Base-by-base conservation (phyloP, 2,888 invertebrate species). In the Cordilura impudica region DNA sequence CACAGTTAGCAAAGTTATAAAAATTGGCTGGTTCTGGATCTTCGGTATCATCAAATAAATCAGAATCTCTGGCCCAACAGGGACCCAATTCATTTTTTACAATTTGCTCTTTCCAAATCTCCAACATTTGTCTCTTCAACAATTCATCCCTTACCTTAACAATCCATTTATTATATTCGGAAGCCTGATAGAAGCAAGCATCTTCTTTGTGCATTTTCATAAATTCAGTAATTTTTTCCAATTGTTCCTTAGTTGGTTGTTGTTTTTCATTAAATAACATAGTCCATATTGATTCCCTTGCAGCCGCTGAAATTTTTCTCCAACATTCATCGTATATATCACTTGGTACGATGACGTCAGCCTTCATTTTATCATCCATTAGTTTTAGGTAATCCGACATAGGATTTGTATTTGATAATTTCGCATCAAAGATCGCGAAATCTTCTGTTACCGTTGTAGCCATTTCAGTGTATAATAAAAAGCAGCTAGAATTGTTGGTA, bases 181-280 rank as follows among this genome's bases (percentile, higher is more conserved):
- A 84, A 0, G 90, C 87, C 7, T 82, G 83, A 61, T 84, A 84
- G 56, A 85, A 87, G 66, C 87, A 84, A 0, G 90, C 87, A 74
- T 89, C 87, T 4, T 93, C 93, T 29, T 85, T 87, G 65, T 86
- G 83, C 23, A 82, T 83, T 12, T 82, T 78, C 4, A 88, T 63
- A 8, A 89, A 66, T 0, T 86, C 84, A 1, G 80, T 71, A 0
- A 87, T 87, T 16, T 67, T 79, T 16, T 67, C 18, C n/a, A 75
- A 51, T n/a, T 67, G 61, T 7, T 78, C 58, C 60, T 73, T 56
- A 4, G 63, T 61, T 2, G 49, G 53, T 1, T 78, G 39, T 6
- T 78, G 53, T 5, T 54, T 6, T 4, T 12, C 45, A 2, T 65
- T 76, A 51, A 88, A 89, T 2, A 88, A 14, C 3, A 89, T 63